Evolutionary conservation across 2,888 invertebrate species (phyloP), one percentile per base, ranked within the genome.

Genomic region (Lymantria monacha): DNA sequence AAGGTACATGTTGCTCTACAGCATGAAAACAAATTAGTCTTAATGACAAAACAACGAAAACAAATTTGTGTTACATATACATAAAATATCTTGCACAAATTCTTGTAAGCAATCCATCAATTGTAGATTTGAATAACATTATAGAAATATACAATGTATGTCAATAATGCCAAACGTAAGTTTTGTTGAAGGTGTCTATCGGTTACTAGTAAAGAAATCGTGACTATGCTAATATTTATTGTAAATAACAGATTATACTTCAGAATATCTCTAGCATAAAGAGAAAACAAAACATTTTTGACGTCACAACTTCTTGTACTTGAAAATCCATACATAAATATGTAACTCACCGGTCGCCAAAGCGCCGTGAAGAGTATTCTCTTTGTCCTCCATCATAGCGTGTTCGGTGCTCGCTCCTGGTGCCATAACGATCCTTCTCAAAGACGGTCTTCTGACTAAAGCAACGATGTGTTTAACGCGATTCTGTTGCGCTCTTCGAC

Each of bases 331-430:
- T 50, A 30, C 44, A 36, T 66, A 63, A 52, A 38, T n/a, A 38
- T 9, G 54, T 49, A 57, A 74, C 82, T 82, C 53, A 85, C 85
- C 85, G 49, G 78, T 68, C 50, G 86, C 77, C 61, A 87, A 66
- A 57, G 81, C 80, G 65, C 80, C 81, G 53, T 81, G 81, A 30
- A 89, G 81, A 13, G 83, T 73, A 66, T 92, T 90, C 73, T 91
- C 90, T 73, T 91, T 92, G 70, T 92, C 92, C 66, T 90, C 92
- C 83, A 90, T 86, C 91, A 92, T 91, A 38, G 88, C 72, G 67
- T 92, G 92, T 56, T 92, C 91, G 56, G 93, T 91, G 72, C 87
- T 88, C 47, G 92, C 87, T 84, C 90, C 91, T 44, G 93, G 93
- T 72, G 93, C 92, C 93, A 93, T 93, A 15, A 85, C 89, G 61